Evolutionary conservation across 2,888 invertebrate species (phyloP).

Genomic region (Nomada ruficornis): DNA sequence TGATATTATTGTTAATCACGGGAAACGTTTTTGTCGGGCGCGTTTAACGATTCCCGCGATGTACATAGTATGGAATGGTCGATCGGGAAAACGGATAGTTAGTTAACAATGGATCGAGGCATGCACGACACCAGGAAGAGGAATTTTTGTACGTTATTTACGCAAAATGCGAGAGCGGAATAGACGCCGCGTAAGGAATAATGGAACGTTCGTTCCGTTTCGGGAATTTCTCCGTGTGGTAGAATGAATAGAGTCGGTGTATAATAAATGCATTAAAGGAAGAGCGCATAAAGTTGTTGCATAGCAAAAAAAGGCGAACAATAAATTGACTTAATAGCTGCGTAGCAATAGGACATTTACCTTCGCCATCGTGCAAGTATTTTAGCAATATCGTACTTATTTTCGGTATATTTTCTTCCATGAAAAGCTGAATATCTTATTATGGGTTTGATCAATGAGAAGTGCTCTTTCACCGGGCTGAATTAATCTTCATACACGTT

Average conservation of each 20-base stretch:
- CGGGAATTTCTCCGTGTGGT: constrained; percentile 13
- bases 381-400: too few relatives aligned
- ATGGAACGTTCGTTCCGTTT: constrained; percentile 7
- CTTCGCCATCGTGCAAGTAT: too few relatives aligned
- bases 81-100: not conserved
- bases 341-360: constrained; percentile 6
- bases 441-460: not conserved
- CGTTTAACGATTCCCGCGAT: not conserved
- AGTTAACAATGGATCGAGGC: not conserved
- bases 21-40: not conserved
- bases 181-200: constrained; percentile 17
- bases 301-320: constrained; percentile 22
- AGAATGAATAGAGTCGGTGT: constrained; percentile 33
- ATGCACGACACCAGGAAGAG: not conserved
- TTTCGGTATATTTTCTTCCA: too few relatives aligned
- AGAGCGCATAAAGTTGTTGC: not conserved
- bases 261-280: constrained; percentile 36
- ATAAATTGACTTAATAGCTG: constrained; percentile 34
- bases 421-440: too few relatives aligned
- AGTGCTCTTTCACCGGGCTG: not conserved
- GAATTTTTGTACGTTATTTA: not conserved
- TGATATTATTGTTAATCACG: constrained; percentile 6
- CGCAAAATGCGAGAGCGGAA: not conserved
- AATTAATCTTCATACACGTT: constrained; percentile 15
- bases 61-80: too few relatives aligned